Conservation (phyloP, 23 tunicate species). For the Halocynthia roretzi region DNA sequence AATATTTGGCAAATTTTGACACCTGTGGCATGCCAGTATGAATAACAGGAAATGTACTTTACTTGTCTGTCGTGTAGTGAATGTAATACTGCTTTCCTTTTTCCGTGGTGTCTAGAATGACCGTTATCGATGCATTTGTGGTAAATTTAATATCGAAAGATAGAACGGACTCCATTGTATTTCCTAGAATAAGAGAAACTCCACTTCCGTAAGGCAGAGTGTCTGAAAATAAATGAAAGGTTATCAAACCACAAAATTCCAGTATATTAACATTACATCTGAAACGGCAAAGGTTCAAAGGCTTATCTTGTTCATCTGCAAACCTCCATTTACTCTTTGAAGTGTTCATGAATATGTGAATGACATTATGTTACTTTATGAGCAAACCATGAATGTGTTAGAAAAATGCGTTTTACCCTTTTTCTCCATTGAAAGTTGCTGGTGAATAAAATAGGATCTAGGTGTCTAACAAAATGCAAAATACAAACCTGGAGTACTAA, state of each 20-base stretch:
- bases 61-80: conserved; percentile 72
- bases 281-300: too few relatives aligned
- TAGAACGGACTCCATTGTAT: conserved; percentile 44
- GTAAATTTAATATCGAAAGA: conserved; percentile 67
- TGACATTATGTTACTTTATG: too few relatives aligned
- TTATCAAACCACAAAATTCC: background rate
- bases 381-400: too few relatives aligned
- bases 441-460: too few relatives aligned
- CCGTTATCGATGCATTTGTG: conserved; percentile 56
- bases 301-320: too few relatives aligned
- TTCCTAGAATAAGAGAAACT: conserved; percentile 47
- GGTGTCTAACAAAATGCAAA: background rate
- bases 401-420: too few relatives aligned
- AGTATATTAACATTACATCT: too few relatives aligned
- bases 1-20: too few relatives aligned
- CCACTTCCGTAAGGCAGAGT: conserved; percentile 69
- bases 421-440: too few relatives aligned
- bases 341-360: too few relatives aligned
- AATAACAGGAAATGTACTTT: background rate
- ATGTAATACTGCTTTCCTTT: conserved; percentile 60
- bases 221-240: conserved; percentile 10
- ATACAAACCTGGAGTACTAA: conserved; percentile 30
- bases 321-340: too few relatives aligned
- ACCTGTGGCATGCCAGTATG: too few relatives aligned
- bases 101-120: conserved; percentile 53